Evolutionary conservation across 2,113 vertebrate genomes (phyloP).

Genomic region (Speoplatyrhinus poulsoni): DNA sequence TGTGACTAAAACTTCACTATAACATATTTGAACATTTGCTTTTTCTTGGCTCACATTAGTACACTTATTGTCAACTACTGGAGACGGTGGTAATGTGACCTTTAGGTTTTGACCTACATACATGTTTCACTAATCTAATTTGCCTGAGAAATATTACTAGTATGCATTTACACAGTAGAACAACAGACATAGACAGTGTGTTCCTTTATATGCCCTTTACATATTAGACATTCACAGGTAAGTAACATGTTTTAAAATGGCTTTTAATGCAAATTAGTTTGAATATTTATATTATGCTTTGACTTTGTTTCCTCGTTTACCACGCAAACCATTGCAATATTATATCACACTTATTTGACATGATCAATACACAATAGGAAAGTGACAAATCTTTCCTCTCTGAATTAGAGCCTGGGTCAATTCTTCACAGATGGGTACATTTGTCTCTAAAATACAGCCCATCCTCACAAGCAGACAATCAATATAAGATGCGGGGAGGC

Average conservation of each 20-base stretch:
- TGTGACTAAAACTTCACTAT: constrained; percentile 36
- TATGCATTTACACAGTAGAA: no score
- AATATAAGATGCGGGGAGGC: constrained; percentile 54
- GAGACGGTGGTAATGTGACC: no score
- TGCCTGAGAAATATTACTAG: no score
- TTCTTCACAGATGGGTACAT: constrained; percentile 58
- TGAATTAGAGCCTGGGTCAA: constrained; percentile 47
- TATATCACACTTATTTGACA: constrained; percentile 40
- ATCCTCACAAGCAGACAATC: constrained; percentile 66
- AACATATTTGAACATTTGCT: constrained; percentile 5
- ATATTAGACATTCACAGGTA: no score
- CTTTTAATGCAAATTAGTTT: neutral
- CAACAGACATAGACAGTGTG: no score
- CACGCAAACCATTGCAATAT: constrained; percentile 45
- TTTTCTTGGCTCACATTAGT: neutral
- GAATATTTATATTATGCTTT: constrained; percentile 22
- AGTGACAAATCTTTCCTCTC: constrained; percentile 50
- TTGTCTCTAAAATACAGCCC: constrained; percentile 54
- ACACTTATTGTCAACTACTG: neutral
- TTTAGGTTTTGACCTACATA: no score
- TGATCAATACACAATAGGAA: constrained; percentile 66
- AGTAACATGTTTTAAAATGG: no score
- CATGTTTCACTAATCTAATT: no score
- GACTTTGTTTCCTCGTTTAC: constrained; percentile 6
- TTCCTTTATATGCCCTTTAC: no score